phyloP scores from a whole-genome alignment of 2,888 invertebrate genomes.

The Brassicogethes aeneus region DNA sequence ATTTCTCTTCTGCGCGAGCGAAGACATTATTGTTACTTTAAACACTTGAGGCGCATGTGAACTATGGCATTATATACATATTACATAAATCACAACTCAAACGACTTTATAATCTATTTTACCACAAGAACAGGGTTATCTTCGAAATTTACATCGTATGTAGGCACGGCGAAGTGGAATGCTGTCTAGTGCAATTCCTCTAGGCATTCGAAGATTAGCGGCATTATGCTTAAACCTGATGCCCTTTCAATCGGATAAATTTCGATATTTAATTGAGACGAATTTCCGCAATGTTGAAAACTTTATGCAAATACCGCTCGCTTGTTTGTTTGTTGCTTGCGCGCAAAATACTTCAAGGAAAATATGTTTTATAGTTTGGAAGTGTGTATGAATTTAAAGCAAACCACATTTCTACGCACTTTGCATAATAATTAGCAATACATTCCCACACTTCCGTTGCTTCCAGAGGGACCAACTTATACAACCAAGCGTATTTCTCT shows the following conservation, averaged over 20 bases:
- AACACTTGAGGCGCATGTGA: conserved; percentile 15
- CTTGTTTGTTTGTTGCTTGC: not conserved
- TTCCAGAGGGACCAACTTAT: conserved; percentile 23
- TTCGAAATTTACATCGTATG: conserved; percentile 14
- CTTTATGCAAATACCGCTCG: not conserved
- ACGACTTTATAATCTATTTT: conserved; percentile 24
- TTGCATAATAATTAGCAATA: conserved; percentile 30
- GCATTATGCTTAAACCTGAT: conserved; percentile 19
- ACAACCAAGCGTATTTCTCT: conserved; percentile 24
- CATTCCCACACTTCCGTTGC: conserved; percentile 20
- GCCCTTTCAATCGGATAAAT: not conserved
- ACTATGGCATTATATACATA: conserved; percentile 22
- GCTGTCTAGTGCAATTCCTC: conserved; percentile 14
- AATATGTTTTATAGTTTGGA: not conserved
- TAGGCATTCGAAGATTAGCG: conserved; percentile 22
- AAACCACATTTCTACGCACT: conserved; percentile 27
- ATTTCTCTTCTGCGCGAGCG: conserved; percentile 12
- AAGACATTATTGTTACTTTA: conserved; percentile 16
- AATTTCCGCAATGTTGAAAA: not conserved
- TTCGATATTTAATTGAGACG: too few relatives aligned
- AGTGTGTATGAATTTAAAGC: conserved; percentile 10
- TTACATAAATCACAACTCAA: conserved; percentile 24
- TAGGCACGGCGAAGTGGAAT: conserved; percentile 11
- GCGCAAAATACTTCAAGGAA: not conserved
- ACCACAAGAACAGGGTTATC: conserved; percentile 17